Evolutionary conservation across 2,113 vertebrate genomes (phyloP).

Genomic region (Pedetes capensis): DNA sequence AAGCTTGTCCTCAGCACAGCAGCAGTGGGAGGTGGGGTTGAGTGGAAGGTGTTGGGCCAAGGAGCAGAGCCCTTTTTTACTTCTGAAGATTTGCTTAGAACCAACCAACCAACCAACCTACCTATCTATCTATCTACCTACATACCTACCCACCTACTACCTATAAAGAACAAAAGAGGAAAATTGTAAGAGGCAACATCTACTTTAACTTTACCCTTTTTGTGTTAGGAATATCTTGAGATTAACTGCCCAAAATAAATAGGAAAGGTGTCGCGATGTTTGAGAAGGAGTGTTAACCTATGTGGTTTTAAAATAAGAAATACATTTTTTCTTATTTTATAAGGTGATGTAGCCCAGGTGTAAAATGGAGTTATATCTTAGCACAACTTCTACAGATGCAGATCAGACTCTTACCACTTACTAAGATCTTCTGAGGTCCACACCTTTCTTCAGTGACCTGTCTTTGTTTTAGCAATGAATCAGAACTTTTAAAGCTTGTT

Average conservation of each 20-base stretch:
- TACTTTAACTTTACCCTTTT: neutral
- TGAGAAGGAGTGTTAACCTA: neutral
- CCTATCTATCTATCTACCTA: too few relatives aligned
- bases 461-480: neutral
- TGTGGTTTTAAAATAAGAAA: neutral
- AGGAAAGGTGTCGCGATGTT: neutral
- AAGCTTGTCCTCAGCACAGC: neutral
- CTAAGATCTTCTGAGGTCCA: neutral
- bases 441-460: neutral
- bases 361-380: neutral
- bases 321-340: neutral
- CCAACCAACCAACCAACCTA: neutral
- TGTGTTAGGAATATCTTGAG: neutral
- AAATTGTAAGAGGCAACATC: neutral
- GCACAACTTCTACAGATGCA: neutral
- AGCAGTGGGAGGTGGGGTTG: neutral
- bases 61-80: neutral
- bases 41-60: neutral
- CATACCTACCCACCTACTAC: too few relatives aligned
- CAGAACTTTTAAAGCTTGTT: neutral
- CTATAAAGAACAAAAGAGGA: neutral
- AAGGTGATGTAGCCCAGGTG: neutral
- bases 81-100: neutral
- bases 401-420: neutral
- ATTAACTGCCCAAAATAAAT: neutral